Conservation (phyloP, 1,140 invertebrate species). For the Aethina tumida region DNA sequence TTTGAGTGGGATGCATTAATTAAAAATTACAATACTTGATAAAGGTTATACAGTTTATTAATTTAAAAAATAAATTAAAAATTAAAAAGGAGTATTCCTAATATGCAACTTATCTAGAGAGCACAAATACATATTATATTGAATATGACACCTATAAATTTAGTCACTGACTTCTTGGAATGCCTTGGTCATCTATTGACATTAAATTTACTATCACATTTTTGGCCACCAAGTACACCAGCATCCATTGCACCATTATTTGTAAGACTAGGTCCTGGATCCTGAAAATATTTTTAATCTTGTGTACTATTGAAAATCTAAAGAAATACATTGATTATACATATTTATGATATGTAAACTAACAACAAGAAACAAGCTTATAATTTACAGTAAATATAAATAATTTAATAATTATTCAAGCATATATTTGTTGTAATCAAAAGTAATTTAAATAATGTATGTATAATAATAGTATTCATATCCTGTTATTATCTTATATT, state of each 20-base stretch:
- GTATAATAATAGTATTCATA: no score
- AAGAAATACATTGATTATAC: constrained; percentile 1
- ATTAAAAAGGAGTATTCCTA: constrained; percentile 3
- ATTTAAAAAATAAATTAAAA: constrained; percentile 12
- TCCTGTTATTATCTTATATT: no score
- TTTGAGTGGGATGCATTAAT: no score
- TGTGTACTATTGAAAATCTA: background rate
- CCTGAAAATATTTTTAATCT: constrained; percentile 12
- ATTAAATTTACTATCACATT: constrained; percentile 16
- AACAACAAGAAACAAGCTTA: no score
- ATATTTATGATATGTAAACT: no score
- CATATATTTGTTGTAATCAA: no score
- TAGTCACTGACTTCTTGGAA: constrained; percentile 4
- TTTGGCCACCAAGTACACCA: constrained; percentile 18
- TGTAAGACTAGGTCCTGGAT: constrained; percentile 23
- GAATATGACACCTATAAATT: constrained; percentile 12
- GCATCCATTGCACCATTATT: constrained; percentile 11
- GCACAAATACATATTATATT: constrained; percentile 4
- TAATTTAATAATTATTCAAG: no score
- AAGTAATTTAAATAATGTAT: no score
- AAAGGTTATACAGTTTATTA: constrained; percentile 4
- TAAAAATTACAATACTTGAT: background rate
- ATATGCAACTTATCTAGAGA: constrained; percentile 4
- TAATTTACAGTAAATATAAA: no score
- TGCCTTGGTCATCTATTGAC: constrained; percentile 26